Conservation (phyloP, 2,888 invertebrate genomes). For the Yponomeuta evonymella region DNA sequence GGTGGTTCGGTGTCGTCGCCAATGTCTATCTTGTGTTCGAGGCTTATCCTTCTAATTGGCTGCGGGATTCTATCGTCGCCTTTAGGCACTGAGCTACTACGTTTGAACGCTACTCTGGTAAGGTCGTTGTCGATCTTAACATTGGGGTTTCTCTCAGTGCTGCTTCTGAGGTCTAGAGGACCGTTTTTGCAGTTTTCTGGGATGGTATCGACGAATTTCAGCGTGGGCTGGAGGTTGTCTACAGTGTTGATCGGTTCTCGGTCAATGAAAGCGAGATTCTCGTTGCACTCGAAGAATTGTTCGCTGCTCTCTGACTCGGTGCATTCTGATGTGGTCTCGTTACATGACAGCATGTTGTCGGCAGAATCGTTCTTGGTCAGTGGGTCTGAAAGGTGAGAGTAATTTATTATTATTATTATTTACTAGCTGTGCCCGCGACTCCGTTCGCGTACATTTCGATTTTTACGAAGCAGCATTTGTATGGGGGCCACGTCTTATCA, state of each 20-base stretch:
- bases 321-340: conserved; percentile 70
- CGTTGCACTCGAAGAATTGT: conserved; percentile 68
- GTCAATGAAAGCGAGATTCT: conserved; percentile 51
- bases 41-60: conserved; percentile 57
- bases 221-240: conserved; percentile 44
- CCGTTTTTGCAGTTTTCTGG: conserved; percentile 41
- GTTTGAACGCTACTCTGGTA: conserved; percentile 61
- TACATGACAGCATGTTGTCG: conserved; percentile 69
- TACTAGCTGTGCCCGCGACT: too few relatives aligned
- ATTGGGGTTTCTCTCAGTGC: conserved; percentile 34
- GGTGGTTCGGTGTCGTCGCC: conserved; percentile 71
- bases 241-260: conserved; percentile 44
- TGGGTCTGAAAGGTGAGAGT: conserved; percentile 44
- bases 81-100: conserved; percentile 66
- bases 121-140: conserved; percentile 57
- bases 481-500: too few relatives aligned
- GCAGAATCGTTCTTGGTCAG: conserved; percentile 67
- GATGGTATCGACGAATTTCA: conserved; percentile 47
- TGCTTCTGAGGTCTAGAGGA: conserved; percentile 23
- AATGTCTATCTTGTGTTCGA: conserved; percentile 71
- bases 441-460: too few relatives aligned
- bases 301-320: conserved; percentile 73
- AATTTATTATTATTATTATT: too few relatives aligned
- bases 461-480: too few relatives aligned
- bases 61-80: conserved; percentile 51